phyloP scores from a whole-genome alignment of 2,888 invertebrate species.

The Eugnorisma glareosa region DNA sequence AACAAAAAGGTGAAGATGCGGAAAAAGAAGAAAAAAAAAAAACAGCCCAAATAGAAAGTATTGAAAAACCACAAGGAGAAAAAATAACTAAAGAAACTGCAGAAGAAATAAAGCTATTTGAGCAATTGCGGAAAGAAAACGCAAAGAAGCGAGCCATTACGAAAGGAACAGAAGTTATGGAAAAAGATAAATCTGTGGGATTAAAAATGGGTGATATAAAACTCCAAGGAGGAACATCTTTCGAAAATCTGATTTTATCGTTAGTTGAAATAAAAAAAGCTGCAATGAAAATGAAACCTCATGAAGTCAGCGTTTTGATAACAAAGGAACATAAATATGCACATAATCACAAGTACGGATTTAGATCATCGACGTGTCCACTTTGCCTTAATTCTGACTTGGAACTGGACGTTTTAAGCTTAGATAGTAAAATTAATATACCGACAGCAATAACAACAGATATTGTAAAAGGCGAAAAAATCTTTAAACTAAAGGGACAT shows the following conservation, averaged over 20 bases:
- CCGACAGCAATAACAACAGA: constrained; percentile 56
- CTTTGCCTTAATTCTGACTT: constrained; percentile 48
- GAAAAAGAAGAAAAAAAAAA: not conserved
- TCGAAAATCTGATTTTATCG: constrained; percentile 70
- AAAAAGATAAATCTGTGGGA: not conserved
- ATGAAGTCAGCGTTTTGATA: not conserved
- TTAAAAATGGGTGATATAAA: constrained; percentile 70
- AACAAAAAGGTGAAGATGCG: not conserved
- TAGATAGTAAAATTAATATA: not conserved
- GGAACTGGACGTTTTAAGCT: constrained; percentile 40
- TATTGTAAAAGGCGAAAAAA: constrained; percentile 77
- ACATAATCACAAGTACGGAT: not conserved
- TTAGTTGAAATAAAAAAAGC: constrained; percentile 72
- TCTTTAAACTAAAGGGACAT: constrained; percentile 71
- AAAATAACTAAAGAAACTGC: not conserved
- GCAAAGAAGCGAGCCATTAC: not conserved
- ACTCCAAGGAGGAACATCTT: constrained; percentile 25
- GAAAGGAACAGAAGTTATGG: constrained; percentile 3
- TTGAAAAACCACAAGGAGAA: too few relatives aligned
- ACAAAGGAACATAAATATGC: not conserved
- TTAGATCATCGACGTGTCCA: not conserved
- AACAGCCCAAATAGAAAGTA: not conserved
- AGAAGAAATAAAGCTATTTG: not conserved
- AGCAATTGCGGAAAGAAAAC: constrained; percentile 16
- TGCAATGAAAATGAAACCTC: constrained; percentile 24